Conservation (phyloP, 2,888 invertebrate species). For the Heterodera filipjevi region DNA sequence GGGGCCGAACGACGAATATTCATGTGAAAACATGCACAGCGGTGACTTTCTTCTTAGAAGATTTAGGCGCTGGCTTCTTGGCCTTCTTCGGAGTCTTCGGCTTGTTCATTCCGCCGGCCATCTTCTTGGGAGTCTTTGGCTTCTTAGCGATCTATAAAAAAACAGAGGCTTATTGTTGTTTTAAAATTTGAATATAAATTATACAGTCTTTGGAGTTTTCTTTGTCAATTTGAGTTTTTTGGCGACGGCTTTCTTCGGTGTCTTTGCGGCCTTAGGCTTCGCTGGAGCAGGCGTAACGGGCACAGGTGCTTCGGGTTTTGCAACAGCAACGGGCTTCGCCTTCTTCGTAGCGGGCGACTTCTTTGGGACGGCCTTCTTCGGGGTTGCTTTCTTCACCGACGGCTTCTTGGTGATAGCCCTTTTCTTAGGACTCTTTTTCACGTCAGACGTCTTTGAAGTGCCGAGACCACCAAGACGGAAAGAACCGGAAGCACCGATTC, state of each 20-base stretch:
- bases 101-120: background rate
- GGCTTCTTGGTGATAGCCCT: conserved; percentile 34
- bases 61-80: background rate
- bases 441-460: background rate
- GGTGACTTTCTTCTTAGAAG: conserved; percentile 1
- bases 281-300: conserved; percentile 20
- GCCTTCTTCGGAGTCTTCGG: background rate
- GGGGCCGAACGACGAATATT: background rate
- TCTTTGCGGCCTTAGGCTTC: background rate
- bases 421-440: conserved; percentile 34
- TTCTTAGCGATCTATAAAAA: conserved; percentile 11
- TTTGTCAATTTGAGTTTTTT: conserved; percentile 30
- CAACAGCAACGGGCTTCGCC: background rate
- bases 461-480: conserved; percentile 44
- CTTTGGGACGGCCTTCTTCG: conserved; percentile 27
- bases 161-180: background rate
- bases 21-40: background rate
- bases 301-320: background rate
- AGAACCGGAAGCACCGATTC: conserved; percentile 51
- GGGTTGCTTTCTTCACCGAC: conserved; percentile 28
- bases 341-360: conserved; percentile 23
- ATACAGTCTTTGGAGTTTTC: conserved; percentile 13
- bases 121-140: conserved; percentile 11
- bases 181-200: background rate
- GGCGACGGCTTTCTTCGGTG: background rate